Base-by-base conservation (phyloP, 2,888 invertebrate genomes). In the Patella caerulea region DNA sequence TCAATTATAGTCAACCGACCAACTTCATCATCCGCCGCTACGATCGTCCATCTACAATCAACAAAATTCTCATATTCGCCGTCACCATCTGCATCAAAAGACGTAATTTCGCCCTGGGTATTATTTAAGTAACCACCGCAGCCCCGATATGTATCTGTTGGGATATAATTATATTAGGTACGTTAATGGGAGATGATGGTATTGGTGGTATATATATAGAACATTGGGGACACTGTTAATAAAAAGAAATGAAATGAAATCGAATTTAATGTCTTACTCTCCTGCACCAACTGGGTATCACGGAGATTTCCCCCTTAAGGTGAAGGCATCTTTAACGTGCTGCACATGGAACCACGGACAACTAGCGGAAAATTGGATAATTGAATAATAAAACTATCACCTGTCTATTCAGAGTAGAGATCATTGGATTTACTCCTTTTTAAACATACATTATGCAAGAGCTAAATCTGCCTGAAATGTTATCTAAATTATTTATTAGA, bases 31-130 rank as follows among this genome's bases (percentile, higher is more conserved):
- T 34, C 34, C 34, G 81, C 81, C 0, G 94, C 94, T 73, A 90
- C 92, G 70, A 97, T 92, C 5, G 92, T 91, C 95, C 96, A 97
- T 73, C 94, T 93, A 88, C 98, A 98, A 84, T 96, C 95, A 84
- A 96, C 92, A 83, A 93, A 92, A 59, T 93, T 91, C 82, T 94
- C 94, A 87, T 96, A 95, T 2, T 91, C 90, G 0, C 93, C 92
- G 78, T 90, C 86, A 3, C 82, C 80, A 74, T 89, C 81, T 0
- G 75, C 71, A 80, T 91, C 90, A 11, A 90, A 75, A 0, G 91
- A 88, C 2, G 78, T 75, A 15, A 91, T 78, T 11, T 77, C 74
- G 7, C 90, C 90, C 7, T 83, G 74, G 2, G 83, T 80, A 52
- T 82, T 76, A 53, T 86, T 86, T 0, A 89, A 75, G 0, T 78